Evolutionary conservation across 2,888 invertebrate genomes (phyloP).

Genomic region (Amaurobius ferox): DNA sequence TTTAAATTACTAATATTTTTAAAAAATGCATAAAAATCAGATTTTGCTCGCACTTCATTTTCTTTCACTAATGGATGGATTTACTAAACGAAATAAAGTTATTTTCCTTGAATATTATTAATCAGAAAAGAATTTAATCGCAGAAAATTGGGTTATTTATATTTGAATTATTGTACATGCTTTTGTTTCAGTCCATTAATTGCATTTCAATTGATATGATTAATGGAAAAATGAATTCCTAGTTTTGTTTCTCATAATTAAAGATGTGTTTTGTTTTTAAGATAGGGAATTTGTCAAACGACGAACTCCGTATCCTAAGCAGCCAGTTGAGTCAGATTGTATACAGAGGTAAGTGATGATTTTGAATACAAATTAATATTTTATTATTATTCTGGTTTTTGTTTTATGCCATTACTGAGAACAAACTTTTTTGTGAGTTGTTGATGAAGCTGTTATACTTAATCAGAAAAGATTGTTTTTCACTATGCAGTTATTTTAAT

Average conservation of each 20-base stretch:
- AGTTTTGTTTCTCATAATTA: conserved; percentile 31
- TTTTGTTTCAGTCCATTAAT: conserved; percentile 45
- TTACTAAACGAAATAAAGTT: conserved; percentile 38
- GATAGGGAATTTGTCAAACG: conserved; percentile 90
- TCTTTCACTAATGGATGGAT: conserved; percentile 31
- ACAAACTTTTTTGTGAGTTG: too few relatives aligned
- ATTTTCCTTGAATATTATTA: conserved; percentile 42
- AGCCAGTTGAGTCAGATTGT: conserved; percentile 94
- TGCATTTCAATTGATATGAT: conserved; percentile 24
- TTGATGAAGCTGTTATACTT: too few relatives aligned
- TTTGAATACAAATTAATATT: conserved; percentile 10
- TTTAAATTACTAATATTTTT: not conserved
- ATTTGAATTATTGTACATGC: conserved; percentile 39
- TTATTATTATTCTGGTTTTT: conserved; percentile 10
- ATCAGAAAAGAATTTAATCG: conserved; percentile 48
- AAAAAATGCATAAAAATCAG: not conserved
- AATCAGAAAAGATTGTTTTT: too few relatives aligned
- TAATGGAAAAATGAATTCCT: conserved; percentile 20
- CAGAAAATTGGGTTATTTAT: conserved; percentile 49
- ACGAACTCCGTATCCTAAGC: conserved; percentile 92
- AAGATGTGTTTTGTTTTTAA: conserved; percentile 29
- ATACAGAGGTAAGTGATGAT: conserved; percentile 86
- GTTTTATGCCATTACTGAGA: too few relatives aligned
- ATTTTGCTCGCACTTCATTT: conserved; percentile 18
- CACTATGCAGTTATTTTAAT: too few relatives aligned